Base-by-base conservation (phyloP, 2,888 invertebrate genomes). In the Oligia fasciuncula region DNA sequence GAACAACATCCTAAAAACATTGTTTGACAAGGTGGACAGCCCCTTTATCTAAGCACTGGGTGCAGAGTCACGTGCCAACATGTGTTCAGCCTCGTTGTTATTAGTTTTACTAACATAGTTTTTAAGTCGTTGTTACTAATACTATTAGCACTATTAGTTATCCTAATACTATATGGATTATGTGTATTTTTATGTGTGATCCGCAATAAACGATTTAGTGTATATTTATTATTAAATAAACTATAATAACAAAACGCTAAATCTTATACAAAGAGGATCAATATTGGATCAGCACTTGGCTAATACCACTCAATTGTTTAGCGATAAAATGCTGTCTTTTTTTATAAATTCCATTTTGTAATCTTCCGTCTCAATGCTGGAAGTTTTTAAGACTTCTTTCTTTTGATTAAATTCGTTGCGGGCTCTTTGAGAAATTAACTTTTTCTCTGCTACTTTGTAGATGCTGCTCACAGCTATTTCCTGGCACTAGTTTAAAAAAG, bases 381-480 rank as follows among this genome's bases (percentile, higher is more conserved):
- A 71, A 66, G 65, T 66, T 80, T 71, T 51, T 14, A 17, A 29
- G 57, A 51, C 57, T 73, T 66, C 4, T 73, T 51, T 81, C 51
- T 75, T 76, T 68, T 85, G 62, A 81, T 82, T 82, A 76, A 79
- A 77, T 75, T 79, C n/a, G 65, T 71, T 71, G 63, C 83, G 70
- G 75, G n/a, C 40, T 75, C 68, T 72, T 79, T 60, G 71, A 79
- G 29, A 74, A 75, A 82, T 73, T 73, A 46, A 54, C 63, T 79
- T 68, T 70, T 35, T 46, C 35, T 23, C 11, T 9, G 62, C 35
- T 17, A 40, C 14, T 23, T 51, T 43, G 11, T 70, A 60, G 11
- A n/a, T 23, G 8, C 67, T 51, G 8, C 11, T 67, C 4, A 66
- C 17, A 29, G 73, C 14, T 65, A 43, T 69, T 49, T 65, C 49